Percentiles rank a stretch among this genome's conserved stretches.
phyloP scores from a whole-genome alignment of 2,113 vertebrate genomes.

The Vanacampus margaritifer region DNA sequence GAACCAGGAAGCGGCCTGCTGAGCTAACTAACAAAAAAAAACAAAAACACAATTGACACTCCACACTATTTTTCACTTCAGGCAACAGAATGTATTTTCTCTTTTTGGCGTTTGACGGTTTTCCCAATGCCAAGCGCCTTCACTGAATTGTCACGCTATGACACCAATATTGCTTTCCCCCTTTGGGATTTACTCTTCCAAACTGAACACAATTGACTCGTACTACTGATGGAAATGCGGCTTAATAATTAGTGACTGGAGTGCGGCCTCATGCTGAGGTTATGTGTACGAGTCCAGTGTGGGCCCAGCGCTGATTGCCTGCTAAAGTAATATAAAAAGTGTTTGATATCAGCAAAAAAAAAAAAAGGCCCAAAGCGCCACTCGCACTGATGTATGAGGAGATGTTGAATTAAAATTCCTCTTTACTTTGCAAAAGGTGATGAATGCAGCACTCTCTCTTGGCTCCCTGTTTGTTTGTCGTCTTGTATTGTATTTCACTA shows the following conservation, averaged over 20 bases:
- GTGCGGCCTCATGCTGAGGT: background rate
- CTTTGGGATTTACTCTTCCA: background rate
- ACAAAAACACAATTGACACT: background rate
- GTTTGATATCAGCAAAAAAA: background rate
- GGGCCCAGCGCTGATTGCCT: background rate
- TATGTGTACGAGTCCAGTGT: background rate
- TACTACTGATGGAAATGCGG: background rate
- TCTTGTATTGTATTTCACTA: constrained; percentile 6
- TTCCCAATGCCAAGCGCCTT: background rate
- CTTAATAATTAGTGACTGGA: background rate
- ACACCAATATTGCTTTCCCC: background rate
- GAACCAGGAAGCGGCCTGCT: background rate
- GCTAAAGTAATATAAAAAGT: constrained; percentile 1
- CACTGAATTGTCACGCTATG: background rate
- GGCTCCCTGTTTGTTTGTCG: constrained; percentile 5
- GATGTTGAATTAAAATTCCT: background rate
- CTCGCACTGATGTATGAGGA: background rate
- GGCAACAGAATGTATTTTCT: background rate
- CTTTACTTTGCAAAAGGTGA: background rate
- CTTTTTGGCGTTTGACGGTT: background rate
- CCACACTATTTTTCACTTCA: background rate
- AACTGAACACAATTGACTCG: background rate
- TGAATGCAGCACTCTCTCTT: background rate
- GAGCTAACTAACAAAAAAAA: background rate
- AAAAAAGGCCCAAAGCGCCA: background rate